A percentile compares a stretch with the other conserved stretches of the same genome.
These are phyloP conservation scores for Rhinophrynus dorsalis DNA, from an alignment of 2,797 vertebrate species.

Conservation along the genomic window DNA sequence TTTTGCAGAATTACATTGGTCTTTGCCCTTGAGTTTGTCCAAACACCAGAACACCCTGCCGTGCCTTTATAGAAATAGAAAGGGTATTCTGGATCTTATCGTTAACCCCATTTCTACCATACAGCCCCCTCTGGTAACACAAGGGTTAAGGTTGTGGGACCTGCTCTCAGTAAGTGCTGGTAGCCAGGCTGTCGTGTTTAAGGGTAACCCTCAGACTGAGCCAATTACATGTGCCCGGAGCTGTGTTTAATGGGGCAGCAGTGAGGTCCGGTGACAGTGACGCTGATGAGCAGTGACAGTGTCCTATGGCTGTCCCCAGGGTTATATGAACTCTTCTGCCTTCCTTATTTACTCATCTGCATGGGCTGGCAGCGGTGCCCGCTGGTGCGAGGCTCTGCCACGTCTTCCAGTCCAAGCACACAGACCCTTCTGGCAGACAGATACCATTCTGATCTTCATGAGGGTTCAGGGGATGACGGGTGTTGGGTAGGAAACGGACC, in stretches of 20 bases:
- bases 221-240: conserved; percentile 48
- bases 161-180: conserved; percentile 46
- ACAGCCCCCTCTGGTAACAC: too few relatives aligned
- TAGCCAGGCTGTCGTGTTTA: conserved; percentile 43
- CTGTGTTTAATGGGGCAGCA: conserved; percentile 51
- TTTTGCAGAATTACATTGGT: too few relatives aligned
- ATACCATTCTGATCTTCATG: conserved; percentile 21
- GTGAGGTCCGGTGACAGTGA: conserved; percentile 49
- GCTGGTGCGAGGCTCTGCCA: conserved; percentile 46
- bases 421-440: conserved; percentile 30
- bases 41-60: too few relatives aligned
- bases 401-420: conserved; percentile 20
- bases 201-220: conserved; percentile 49
- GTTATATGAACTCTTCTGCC: conserved; percentile 49
- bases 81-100: too few relatives aligned
- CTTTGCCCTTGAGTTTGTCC: too few relatives aligned
- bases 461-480: neutral
- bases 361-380: conserved; percentile 49
- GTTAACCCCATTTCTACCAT: too few relatives aligned
- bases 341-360: conserved; percentile 51
- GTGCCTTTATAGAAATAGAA: too few relatives aligned
- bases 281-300: conserved; percentile 44
- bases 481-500: neutral
- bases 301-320: conserved; percentile 50
- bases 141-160: conserved; percentile 40